Conservation (phyloP, 2,888 invertebrate genomes). For the Clostera curtula region DNA sequence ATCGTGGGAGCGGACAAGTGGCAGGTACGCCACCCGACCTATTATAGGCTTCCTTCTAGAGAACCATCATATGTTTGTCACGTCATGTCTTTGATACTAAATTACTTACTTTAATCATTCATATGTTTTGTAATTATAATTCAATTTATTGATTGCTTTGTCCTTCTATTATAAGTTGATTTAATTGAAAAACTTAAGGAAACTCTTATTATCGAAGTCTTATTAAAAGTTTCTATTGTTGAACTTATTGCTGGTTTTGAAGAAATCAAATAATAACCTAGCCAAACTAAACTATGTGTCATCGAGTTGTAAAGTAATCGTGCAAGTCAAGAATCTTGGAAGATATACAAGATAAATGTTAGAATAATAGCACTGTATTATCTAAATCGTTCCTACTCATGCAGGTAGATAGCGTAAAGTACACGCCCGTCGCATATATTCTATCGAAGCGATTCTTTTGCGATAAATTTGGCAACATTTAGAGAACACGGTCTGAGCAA, state of each 20-base stretch:
- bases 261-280: too few relatives aligned
- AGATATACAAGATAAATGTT: conserved; percentile 17
- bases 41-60: conserved; percentile 22
- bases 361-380: conserved; percentile 22
- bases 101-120: conserved; percentile 14
- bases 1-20: conserved; percentile 28
- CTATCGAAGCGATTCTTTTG: conserved; percentile 29
- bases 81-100: conserved; percentile 33
- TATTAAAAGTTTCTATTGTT: too few relatives aligned
- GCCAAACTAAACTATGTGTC: too few relatives aligned
- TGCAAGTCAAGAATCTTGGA: too few relatives aligned
- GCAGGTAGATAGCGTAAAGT: conserved; percentile 20
- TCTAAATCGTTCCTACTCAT: conserved; percentile 19
- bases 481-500: conserved; percentile 33
- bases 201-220: too few relatives aligned
- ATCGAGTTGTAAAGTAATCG: too few relatives aligned
- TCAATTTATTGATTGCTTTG: neutral
- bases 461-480: conserved; percentile 40
- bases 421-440: conserved; percentile 28
- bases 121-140: conserved; percentile 15
- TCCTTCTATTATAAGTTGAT: neutral
- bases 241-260: too few relatives aligned
- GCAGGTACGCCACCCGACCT: conserved; percentile 24
- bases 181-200: too few relatives aligned
- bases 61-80: conserved; percentile 45